Conservation (phyloP, 2,888 invertebrate species). For the Biston stratarius region DNA sequence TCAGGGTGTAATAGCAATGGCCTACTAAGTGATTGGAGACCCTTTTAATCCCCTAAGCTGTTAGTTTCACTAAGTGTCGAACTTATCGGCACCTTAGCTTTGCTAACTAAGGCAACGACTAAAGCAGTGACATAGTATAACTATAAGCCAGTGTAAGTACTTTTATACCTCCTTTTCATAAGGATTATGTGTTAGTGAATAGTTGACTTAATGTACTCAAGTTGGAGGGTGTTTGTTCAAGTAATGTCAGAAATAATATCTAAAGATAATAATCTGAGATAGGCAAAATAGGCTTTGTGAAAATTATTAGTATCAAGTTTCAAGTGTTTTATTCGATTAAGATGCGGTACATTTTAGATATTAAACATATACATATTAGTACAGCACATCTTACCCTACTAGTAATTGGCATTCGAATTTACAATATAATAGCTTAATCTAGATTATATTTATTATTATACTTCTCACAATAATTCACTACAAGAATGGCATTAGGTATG, state of each 20-base stretch:
- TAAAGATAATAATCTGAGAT: too few species aligned
- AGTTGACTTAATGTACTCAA: not conserved
- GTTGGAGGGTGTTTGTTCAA: not conserved
- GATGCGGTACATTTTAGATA: too few species aligned
- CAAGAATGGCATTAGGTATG: too few species aligned
- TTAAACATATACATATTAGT: too few species aligned
- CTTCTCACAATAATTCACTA: too few species aligned
- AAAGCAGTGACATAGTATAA: not conserved
- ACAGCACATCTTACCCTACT: too few species aligned
- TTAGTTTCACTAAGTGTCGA: slow-evolving; percentile 22
- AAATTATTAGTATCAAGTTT: too few species aligned
- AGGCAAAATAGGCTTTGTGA: too few species aligned
- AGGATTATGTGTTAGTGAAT: not conserved
- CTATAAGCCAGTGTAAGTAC: slow-evolving; percentile 11
- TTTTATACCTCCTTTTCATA: slow-evolving; percentile 1
- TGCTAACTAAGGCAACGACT: slow-evolving; percentile 7
- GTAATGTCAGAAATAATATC: not conserved
- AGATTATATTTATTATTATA: too few species aligned
- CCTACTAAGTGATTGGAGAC: slow-evolving; percentile 24
- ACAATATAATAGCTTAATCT: too few species aligned
- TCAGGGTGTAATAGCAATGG: slow-evolving; percentile 22
- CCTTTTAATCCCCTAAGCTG: slow-evolving; percentile 27
- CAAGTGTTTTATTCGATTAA: too few species aligned
- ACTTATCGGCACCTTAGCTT: slow-evolving; percentile 27
- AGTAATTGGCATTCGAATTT: too few species aligned